Evolutionary conservation across 2,888 invertebrate species (phyloP).

Genomic region (Clistopyga incitator): DNA sequence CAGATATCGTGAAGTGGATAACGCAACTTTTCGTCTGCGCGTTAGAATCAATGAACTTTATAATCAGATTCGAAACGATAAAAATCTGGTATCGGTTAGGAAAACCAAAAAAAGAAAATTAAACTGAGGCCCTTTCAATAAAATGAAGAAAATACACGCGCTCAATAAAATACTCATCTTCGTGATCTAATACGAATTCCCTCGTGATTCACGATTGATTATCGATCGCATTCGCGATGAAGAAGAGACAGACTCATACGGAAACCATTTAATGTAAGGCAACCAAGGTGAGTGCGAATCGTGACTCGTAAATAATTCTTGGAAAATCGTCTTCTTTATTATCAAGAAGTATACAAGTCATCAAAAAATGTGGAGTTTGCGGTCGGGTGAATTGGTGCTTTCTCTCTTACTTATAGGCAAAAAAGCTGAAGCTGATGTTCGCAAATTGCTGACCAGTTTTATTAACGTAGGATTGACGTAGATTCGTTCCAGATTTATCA

Average conservation of each 20-base stretch:
- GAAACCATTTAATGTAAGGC: constrained; percentile 18
- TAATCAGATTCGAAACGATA: neutral
- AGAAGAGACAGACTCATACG: constrained; percentile 3
- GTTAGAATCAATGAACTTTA: neutral
- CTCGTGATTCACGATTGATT: constrained; percentile 27
- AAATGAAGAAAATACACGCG: neutral
- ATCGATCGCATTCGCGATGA: neutral
- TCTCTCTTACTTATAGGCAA: neutral
- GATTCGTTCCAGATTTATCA: too few species aligned
- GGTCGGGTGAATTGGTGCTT: neutral
- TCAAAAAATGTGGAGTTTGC: neutral
- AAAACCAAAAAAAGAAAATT: neutral
- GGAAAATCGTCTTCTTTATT: constrained; percentile 16
- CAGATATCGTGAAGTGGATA: neutral
- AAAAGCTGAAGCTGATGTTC: neutral
- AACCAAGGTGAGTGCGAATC: neutral
- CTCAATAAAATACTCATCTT: constrained; percentile 21
- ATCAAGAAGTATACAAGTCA: constrained; percentile 1
- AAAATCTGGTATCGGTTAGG: too few species aligned
- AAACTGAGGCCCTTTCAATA: neutral
- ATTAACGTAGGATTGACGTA: too few species aligned
- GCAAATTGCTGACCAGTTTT: neutral
- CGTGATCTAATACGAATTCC: constrained; percentile 36
- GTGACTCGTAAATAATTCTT: constrained; percentile 7
- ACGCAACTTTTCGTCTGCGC: neutral